Percentiles rank a stretch among this genome's conserved stretches.
Conservation (phyloP, 1,140 invertebrate species). For the Phymastichus coffea region DNA sequence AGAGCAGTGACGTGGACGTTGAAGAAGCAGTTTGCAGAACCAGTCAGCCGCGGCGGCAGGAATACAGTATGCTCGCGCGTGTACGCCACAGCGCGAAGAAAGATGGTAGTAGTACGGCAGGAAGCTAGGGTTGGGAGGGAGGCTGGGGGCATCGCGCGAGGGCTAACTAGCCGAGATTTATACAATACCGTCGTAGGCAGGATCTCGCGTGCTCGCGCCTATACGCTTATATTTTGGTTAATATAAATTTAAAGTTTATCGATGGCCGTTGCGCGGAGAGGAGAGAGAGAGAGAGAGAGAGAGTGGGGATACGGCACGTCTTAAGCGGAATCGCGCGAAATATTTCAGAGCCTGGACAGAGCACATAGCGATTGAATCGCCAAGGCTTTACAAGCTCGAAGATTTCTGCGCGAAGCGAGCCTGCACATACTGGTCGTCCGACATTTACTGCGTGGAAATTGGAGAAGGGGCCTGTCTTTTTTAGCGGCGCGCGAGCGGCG, state of each 20-base stretch:
- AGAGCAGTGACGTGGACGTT: background rate
- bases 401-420: conserved; percentile 42
- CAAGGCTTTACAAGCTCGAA: conserved; percentile 34
- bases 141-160: too few relatives aligned
- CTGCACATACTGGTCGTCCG: conserved; percentile 18
- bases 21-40: conserved; percentile 2
- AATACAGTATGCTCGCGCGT: too few relatives aligned
- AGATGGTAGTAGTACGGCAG: too few relatives aligned
- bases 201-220: background rate
- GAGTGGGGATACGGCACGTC: conserved; percentile 3
- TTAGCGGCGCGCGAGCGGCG: background rate
- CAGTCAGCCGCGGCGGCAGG: background rate
- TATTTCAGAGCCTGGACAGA: background rate
- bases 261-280: background rate
- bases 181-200: background rate
- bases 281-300: too few relatives aligned
- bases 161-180: conserved; percentile 5
- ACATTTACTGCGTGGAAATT: conserved; percentile 48
- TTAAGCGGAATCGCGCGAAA: conserved; percentile 2
- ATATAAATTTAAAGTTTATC: conserved; percentile 33
- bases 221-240: conserved; percentile 21
- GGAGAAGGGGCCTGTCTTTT: conserved; percentile 36
- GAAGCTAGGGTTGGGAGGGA: too few relatives aligned
- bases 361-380: conserved; percentile 20
- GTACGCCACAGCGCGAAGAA: background rate